A percentile compares a stretch with the other conserved stretches of the same genome.
These are phyloP conservation scores for Pseudoips prasinana DNA, from an alignment of 2,888 invertebrate species.

Conservation along the genomic window DNA sequence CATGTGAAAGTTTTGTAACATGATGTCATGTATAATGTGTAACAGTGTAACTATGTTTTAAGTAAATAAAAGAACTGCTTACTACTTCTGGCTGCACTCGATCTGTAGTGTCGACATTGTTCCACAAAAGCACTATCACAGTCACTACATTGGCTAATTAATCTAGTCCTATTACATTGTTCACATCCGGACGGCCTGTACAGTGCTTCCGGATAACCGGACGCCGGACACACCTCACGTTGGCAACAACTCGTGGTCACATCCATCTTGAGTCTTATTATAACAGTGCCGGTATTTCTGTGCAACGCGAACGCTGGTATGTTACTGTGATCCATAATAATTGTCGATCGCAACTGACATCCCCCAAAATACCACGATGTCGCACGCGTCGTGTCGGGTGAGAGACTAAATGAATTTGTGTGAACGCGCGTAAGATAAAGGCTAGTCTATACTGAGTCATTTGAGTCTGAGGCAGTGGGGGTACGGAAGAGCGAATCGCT, in stretches of 20 bases:
- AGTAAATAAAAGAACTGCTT: constrained; percentile 48
- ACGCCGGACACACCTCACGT: constrained; percentile 36
- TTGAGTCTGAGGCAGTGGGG: constrained; percentile 57
- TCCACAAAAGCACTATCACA: constrained; percentile 73
- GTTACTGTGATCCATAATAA: constrained; percentile 66
- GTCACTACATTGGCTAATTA: constrained; percentile 70
- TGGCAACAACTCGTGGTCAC: constrained; percentile 41
- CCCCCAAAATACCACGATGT: constrained; percentile 68
- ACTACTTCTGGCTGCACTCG: constrained; percentile 69
- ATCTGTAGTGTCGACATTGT: constrained; percentile 61
- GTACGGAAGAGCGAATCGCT: constrained; percentile 54
- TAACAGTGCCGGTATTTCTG: constrained; percentile 65
- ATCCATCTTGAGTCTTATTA: constrained; percentile 68
- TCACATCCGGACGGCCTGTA: constrained; percentile 61
- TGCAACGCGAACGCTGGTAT: constrained; percentile 65
- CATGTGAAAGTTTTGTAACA: no score
- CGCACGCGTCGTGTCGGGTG: constrained; percentile 70
- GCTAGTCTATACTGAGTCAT: constrained; percentile 55
- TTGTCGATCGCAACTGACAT: constrained; percentile 60
- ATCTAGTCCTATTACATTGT: constrained; percentile 70
- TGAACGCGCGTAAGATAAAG: constrained; percentile 75
- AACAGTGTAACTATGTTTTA: constrained; percentile 3
- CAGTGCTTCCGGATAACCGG: constrained; percentile 38
- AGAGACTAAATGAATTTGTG: constrained; percentile 73
- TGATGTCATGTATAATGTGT: constrained; percentile 3